These are phyloP conservation scores for Mixornis gularis DNA, from an alignment of 2,113 vertebrate species.

Conservation along the genomic window DNA sequence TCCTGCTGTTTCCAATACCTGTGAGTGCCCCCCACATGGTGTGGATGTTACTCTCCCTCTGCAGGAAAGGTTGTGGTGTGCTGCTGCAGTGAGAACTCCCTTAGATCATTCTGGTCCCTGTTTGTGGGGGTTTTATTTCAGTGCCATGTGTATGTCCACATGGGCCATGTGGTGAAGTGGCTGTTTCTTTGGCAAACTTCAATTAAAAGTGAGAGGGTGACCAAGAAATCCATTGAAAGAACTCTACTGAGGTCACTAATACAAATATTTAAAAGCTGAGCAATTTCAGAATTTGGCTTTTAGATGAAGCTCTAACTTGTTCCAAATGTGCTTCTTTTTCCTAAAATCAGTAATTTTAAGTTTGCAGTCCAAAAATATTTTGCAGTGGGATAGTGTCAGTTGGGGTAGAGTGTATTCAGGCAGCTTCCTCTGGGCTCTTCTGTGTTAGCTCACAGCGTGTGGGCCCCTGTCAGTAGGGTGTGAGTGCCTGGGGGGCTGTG, in stretches of 20 bases:
- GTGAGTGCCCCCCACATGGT: rapidly evolving
- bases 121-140: neutral
- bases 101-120: neutral
- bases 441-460: neutral
- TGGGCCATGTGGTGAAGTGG: rapidly evolving
- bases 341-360: neutral
- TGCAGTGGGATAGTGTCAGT: neutral
- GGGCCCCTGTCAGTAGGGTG: neutral
- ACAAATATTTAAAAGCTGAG: neutral
- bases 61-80: neutral
- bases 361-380: neutral
- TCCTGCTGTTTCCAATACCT: neutral
- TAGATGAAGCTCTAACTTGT: neutral
- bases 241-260: neutral
- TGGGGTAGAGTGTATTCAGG: neutral
- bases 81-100: neutral
- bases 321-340: neutral
- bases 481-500: neutral
- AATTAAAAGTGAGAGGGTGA: neutral
- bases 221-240: neutral
- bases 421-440: neutral
- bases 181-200: neutral
- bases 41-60: neutral
- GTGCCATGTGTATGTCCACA: rapidly evolving
- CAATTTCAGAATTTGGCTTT: neutral